Conservation (phyloP, 2,113 vertebrate species). For the Panthera uncia region DNA sequence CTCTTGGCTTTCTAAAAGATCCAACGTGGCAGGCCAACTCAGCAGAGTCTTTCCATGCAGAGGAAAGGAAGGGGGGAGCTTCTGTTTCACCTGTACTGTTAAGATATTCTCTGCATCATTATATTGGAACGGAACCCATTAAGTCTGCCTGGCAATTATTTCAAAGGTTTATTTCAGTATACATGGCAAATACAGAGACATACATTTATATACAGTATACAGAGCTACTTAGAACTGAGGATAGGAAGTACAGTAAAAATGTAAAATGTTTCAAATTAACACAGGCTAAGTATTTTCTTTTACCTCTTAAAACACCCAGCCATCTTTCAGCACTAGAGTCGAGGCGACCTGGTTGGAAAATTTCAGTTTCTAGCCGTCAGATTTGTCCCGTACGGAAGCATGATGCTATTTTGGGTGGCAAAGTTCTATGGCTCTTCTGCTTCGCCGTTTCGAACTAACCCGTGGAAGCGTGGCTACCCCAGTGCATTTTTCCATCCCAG, state of each 20-base stretch:
- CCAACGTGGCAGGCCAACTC: constrained; percentile 8
- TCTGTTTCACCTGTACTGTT: not conserved
- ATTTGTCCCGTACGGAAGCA: constrained; percentile 44
- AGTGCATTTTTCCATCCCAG: not conserved
- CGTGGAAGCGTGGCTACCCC: not conserved
- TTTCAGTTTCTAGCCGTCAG: not conserved
- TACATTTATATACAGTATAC: constrained; percentile 60
- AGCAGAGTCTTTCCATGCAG: constrained; percentile 50
- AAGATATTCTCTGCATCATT: constrained; percentile 57
- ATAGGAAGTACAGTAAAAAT: constrained; percentile 71
- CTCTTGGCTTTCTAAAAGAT: not conserved
- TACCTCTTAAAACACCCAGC: not conserved
- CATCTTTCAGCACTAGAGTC: not conserved
- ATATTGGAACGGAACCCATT: constrained; percentile 66
- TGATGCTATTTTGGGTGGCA: not conserved
- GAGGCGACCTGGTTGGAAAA: not conserved
- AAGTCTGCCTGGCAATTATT: constrained; percentile 74
- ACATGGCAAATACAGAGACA: constrained; percentile 33
- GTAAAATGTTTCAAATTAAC: constrained; percentile 76
- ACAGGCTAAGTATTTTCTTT: constrained; percentile 55
- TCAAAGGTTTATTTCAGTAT: constrained; percentile 80
- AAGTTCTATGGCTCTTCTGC: not conserved
- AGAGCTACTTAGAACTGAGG: constrained; percentile 24
- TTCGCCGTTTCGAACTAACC: not conserved
- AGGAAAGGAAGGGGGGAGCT: constrained; percentile 49